A percentile compares a stretch with the other conserved stretches of the same genome.
Conservation (phyloP, 2,888 invertebrate species). For the Thecophora atra region DNA sequence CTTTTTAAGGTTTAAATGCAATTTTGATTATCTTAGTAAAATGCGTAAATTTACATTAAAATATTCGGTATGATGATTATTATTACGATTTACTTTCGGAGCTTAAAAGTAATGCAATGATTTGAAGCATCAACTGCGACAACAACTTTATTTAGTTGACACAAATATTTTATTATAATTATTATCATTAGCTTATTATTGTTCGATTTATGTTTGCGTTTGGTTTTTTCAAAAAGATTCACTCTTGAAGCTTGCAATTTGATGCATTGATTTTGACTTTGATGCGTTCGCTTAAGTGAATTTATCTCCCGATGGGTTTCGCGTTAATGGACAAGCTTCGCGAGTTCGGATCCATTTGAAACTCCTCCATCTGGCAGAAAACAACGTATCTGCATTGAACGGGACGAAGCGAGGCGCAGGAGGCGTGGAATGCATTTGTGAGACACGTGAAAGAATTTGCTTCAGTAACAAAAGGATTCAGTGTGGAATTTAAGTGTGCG, state of each 20-base stretch:
- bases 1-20: constrained; percentile 19
- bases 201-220: constrained; percentile 19
- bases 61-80: neutral
- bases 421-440: constrained; percentile 7
- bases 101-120: neutral
- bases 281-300: constrained; percentile 9
- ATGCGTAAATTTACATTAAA: constrained; percentile 6
- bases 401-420: neutral
- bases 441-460: constrained; percentile 25
- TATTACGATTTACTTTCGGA: neutral
- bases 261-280: neutral
- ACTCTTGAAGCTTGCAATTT: constrained; percentile 13
- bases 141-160: neutral
- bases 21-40: constrained; percentile 28
- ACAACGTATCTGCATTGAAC: constrained; percentile 75
- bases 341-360: constrained; percentile 77
- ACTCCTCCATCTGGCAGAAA: constrained; percentile 86
- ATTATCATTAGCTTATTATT: constrained; percentile 28
- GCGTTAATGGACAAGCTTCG: constrained; percentile 65
- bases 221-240: neutral
- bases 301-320: constrained; percentile 57
- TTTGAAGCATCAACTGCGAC: neutral
- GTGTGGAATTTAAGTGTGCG: neutral
- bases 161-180: constrained; percentile 28
- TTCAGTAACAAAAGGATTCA: constrained; percentile 6